Base-by-base conservation (phyloP, 2,797 vertebrate genomes). In the Leontopithecus rosalia region DNA sequence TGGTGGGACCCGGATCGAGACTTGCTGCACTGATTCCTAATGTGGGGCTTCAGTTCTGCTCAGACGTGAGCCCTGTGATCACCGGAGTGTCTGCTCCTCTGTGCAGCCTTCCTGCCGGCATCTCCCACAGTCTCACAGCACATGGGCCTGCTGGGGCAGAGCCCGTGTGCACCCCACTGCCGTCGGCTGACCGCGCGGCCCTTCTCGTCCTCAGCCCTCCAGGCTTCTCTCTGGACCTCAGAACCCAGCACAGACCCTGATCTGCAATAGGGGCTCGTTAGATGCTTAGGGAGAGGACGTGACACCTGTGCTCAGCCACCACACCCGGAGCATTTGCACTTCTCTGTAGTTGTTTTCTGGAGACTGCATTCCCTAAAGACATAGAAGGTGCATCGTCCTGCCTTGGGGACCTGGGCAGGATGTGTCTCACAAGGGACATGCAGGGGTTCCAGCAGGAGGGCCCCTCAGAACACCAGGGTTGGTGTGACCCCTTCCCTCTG, bases 91-190 rank as follows among this genome's bases (percentile, higher is more conserved):
- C 2, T 0, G 17, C 61, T 50, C n/a, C 7, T 11, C n/a, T 6
- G 2, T 0, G 36, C 1, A 2, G 11, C 4, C 4, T 33, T 43
- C 39, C 33, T 1, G 4, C 43, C 24, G 4, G 1, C 0, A 1
- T 22, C 39, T 33, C 26, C 4, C 81, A 5, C 0, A 33, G 52
- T 13, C 4, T 28, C 26, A 0, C 1, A 50, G 67, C 10, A 15
- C 11, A 0, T 0, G 1, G 4, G 0, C 4, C 0, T 11, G 11
- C 43, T 1, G 3, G 39, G 10, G 14, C 8, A 2, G 7, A 0
- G 0, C 17, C 50, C 1, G 1, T 33, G 15, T 4, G 15, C 30
- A 22, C 28, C 2, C 8, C 0, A 2, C 4, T 2, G 55, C 28
- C 14, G 9, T 26, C 1, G 0, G 19, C 50, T 41, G 52, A 0